Conservation (phyloP, 2,113 vertebrate genomes). For the Heteronetta atricapilla region DNA sequence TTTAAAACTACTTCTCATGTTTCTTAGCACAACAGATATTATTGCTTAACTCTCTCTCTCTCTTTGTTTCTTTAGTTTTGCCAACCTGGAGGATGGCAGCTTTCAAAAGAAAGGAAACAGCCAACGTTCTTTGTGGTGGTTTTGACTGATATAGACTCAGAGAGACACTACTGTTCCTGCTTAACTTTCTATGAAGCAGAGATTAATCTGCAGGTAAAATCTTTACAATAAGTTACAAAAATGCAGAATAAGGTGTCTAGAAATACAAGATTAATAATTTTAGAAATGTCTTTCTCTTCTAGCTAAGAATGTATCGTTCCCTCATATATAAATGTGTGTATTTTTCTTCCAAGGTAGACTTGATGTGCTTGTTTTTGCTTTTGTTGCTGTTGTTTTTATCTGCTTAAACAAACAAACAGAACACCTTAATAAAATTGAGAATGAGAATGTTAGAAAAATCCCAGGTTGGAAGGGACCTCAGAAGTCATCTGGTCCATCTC, state of each 20-base stretch:
- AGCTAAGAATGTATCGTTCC: background rate
- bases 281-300: background rate
- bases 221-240: background rate
- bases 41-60: background rate
- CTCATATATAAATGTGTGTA: background rate
- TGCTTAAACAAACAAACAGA: background rate
- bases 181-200: conserved; percentile 97
- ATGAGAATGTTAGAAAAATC: no score
- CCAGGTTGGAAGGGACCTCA: no score
- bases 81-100: conserved; percentile 94
- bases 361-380: background rate
- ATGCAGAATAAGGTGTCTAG: background rate
- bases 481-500: no score
- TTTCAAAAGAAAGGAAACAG: conserved; percentile 89
- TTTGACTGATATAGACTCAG: conserved; percentile 96
- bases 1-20: background rate
- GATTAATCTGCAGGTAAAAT: conserved; percentile 92
- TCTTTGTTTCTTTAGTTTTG: conserved; percentile 85
- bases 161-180: conserved; percentile 97
- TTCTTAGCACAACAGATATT: background rate
- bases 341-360: background rate
- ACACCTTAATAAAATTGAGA: background rate
- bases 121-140: conserved; percentile 97
- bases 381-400: background rate
- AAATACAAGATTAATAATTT: background rate